A percentile compares a stretch with the other conserved stretches of the same genome.
Evolutionary conservation across 2,888 invertebrate genomes (phyloP).

Genomic region (Dryobota labecula): DNA sequence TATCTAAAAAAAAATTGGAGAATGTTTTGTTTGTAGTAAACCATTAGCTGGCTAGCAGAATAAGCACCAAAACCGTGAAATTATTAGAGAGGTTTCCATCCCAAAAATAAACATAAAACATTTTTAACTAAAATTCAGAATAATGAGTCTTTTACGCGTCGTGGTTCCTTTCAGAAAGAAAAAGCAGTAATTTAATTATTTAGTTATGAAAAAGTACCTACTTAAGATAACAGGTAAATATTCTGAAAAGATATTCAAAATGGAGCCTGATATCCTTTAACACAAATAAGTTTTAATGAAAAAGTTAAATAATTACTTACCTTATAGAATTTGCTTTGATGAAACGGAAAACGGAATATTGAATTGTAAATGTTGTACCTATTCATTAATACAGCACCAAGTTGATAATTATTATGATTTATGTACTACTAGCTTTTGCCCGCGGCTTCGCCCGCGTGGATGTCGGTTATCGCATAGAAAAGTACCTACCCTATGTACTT

Average conservation of each 20-base stretch:
- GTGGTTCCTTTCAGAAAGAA: neutral
- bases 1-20: too few relatives aligned
- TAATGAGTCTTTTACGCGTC: neutral
- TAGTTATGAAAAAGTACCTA: constrained; percentile 2
- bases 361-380: neutral
- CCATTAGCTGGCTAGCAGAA: neutral
- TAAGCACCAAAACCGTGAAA: neutral
- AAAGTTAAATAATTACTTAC: constrained; percentile 31
- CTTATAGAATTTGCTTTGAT: constrained; percentile 7
- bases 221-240: constrained; percentile 1
- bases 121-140: constrained; percentile 7
- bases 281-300: constrained; percentile 27
- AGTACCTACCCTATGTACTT: too few relatives aligned
- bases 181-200: neutral
- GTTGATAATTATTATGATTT: constrained; percentile 3
- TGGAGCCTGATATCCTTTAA: neutral
- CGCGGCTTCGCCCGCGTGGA: too few relatives aligned
- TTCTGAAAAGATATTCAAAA: constrained; percentile 11
- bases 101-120: constrained; percentile 5
- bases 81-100: neutral
- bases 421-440: too few relatives aligned
- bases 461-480: too few relatives aligned
- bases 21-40: neutral
- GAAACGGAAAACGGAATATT: neutral
- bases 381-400: neutral